These are phyloP conservation scores for Diploptera punctata DNA, from an alignment of 2,888 invertebrate species.

Conservation along the genomic window DNA sequence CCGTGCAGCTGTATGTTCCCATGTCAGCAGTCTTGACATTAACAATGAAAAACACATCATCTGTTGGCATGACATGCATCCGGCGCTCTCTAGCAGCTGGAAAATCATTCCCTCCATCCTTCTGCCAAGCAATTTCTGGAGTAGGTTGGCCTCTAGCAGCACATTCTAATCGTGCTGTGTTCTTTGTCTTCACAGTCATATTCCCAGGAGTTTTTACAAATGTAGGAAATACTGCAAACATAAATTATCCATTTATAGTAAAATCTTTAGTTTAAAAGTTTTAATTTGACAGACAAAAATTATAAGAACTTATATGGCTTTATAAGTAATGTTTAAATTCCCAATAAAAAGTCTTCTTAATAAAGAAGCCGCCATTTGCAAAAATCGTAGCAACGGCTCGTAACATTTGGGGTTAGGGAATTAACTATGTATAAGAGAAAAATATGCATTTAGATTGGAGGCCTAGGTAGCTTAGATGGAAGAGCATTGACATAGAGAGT, in stretches of 20 bases:
- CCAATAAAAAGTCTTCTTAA: too few relatives aligned
- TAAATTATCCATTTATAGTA: slow-evolving; percentile 25
- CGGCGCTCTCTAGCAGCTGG: slow-evolving; percentile 93
- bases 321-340: too few relatives aligned
- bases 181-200: slow-evolving; percentile 83
- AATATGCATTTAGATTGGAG: too few relatives aligned
- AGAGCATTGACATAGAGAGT: too few relatives aligned
- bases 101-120: slow-evolving; percentile 92
- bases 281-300: too few relatives aligned
- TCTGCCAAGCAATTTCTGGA: slow-evolving; percentile 90
- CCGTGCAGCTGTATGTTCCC: slow-evolving; percentile 93
- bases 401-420: too few relatives aligned
- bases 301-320: too few relatives aligned
- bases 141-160: slow-evolving; percentile 87
- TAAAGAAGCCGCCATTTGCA: too few relatives aligned
- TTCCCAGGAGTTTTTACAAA: slow-evolving; percentile 86
- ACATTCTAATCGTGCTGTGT: slow-evolving; percentile 88
- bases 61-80: slow-evolving; percentile 90
- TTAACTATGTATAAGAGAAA: too few relatives aligned
- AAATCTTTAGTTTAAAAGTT: too few relatives aligned
- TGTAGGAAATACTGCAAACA: slow-evolving; percentile 75
- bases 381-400: too few relatives aligned
- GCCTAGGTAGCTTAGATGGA: too few relatives aligned
- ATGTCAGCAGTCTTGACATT: slow-evolving; percentile 88
- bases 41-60: slow-evolving; percentile 92